A percentile compares a stretch with the other conserved stretches of the same genome.
Evolutionary conservation across 2,888 invertebrate genomes (phyloP).

Genomic region (Pteria penguin): DNA sequence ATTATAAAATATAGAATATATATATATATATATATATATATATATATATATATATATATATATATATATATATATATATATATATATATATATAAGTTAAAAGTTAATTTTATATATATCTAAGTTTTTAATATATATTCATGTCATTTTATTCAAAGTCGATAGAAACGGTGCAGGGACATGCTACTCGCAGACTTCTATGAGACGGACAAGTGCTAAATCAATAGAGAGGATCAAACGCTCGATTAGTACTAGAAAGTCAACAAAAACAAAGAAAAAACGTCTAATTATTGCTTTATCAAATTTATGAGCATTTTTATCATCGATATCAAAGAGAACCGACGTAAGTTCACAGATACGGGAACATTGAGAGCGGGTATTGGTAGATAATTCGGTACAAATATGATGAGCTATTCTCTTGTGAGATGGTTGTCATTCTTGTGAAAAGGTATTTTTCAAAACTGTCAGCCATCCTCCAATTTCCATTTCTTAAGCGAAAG

Average conservation of each 20-base stretch:
- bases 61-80: background rate
- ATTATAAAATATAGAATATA: no score
- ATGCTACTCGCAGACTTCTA: no score
- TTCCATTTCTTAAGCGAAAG: background rate
- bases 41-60: background rate
- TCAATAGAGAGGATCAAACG: slow-evolving; percentile 11
- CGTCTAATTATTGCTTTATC: slow-evolving; percentile 28
- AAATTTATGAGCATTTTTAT: slow-evolving; percentile 32
- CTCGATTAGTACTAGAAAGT: slow-evolving; percentile 16
- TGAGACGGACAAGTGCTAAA: background rate
- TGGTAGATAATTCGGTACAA: no score
- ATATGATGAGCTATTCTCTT: no score
- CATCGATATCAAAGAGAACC: slow-evolving; percentile 1
- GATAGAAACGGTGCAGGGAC: no score
- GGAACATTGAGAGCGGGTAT: no score
- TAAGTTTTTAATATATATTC: background rate
- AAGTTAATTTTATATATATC: background rate
- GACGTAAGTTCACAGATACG: no score
- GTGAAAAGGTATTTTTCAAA: background rate
- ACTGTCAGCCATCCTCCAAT: background rate
- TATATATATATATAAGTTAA: background rate
- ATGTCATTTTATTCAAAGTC: no score
- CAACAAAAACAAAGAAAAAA: slow-evolving; percentile 33
- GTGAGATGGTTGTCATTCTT: background rate
- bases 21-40: no score